Base-by-base conservation (phyloP, 1,140 invertebrate species). In the Neotoxoptera formosana region DNA sequence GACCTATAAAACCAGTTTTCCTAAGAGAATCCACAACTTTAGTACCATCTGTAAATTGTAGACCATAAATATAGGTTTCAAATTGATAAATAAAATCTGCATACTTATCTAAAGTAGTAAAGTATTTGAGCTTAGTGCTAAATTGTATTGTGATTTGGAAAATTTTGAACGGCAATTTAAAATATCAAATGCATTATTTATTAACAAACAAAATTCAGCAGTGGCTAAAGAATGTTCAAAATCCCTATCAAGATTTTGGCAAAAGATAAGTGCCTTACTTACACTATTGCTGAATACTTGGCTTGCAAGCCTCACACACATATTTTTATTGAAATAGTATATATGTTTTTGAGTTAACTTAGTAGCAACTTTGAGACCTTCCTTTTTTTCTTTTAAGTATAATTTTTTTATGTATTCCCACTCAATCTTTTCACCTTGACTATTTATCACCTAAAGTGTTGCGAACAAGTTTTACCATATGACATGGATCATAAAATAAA, bases 241-340 rank as follows among this genome's bases (percentile, higher is more conserved):
- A 36, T 86, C 34, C 83, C 83, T 41, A 86, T 41, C 45, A 45
- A 86, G 21, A 34, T 23, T 41, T 45, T 41, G 83, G 53, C 53
- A 56, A 56, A 41, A 86, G 21, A 41, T 34, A 41, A 86, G 45
- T 34, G 83, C 36, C 45, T 34, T 86, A 86, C 20, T 41, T 36
- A 86, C 83, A 86, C 34, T 86, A 76, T n/a, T n/a, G n/a, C 25
- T 76, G 25, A 76, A 76, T 76, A 76, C 60, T 76, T 95, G 95
- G 34, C 93, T 93, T 30, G 95, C 94, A 34, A 95, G 60, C 93
- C 93, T 94, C 17, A 95, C 95, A 91, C 94, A 94, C 94, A 95
- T 94, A 93, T 94, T 94, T 93, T 95, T 94, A 45, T 93, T 94
- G 48, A 90, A 34, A 84, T 89, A 95, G 53, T 25, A 41, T 76